Evolutionary conservation across 1,140 invertebrate species (phyloP), one percentile per base, ranked within the genome.

Genomic region (Caenorhabditis brenneri): DNA sequence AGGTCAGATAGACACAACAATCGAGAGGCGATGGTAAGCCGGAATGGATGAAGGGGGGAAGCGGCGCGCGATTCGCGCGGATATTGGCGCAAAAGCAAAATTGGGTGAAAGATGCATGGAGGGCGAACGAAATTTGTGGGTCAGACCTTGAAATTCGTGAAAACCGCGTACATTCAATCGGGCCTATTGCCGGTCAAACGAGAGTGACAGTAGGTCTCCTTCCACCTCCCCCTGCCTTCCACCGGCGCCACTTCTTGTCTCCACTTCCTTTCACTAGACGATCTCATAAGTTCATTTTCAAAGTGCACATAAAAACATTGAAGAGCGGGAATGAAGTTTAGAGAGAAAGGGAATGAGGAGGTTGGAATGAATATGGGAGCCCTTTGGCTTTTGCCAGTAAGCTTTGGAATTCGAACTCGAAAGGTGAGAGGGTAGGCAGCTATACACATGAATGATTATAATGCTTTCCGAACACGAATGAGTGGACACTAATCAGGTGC

Each of bases 71-170:
- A 33, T 33, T 39, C 36, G 65, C 65, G 65, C 65, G 36, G 65
- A 74, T 74, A 74, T 74, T 74, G 65, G 65, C 65, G 65, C 65
- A 74, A 74, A 74, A 74, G 65, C 65, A 74, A 74, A 74, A 74
- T 74, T 74, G 65, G 65, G 65, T 74, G 65, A 74, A 74, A 74
- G 65, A 74, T 74, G 65, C 65, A 74, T 74, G 65, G 65, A 74
- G 65, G 65, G 65, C 65, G 65, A 74, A 65, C 29, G n/a, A n/a
- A 74, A 74, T 65, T 74, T 74, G 65, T 74, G 65, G 65, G 65
- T 74, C 65, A 74, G 65, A 74, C 65, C 65, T 74, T 74, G 65
- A 74, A 74, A 74, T 74, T 74, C 65, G 65, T 74, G 65, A 74
- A 74, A 74, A 46, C 58, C 65, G 65, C 65, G 65, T 74, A 74